Conservation (phyloP, 1,140 invertebrate species). For the Bombus pascuorum region DNA sequence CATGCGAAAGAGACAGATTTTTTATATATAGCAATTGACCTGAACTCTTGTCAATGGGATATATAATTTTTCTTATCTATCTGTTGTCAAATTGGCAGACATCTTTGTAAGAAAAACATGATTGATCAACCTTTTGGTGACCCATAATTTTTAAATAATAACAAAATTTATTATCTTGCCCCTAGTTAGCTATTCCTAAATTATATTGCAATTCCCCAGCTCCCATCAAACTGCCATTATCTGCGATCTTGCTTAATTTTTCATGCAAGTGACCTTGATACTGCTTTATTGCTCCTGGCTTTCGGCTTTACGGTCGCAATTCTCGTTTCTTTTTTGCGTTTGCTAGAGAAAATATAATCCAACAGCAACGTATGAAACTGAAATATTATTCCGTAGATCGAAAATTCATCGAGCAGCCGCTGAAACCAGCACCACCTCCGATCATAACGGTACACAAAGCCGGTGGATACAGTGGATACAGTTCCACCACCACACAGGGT, state of each 20-base stretch:
- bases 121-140: background rate
- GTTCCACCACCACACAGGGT: constrained; percentile 60
- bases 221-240: background rate
- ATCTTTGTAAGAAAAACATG: background rate
- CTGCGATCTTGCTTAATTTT: background rate
- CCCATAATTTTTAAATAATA: background rate
- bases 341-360: background rate
- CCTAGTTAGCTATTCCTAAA: background rate
- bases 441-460: constrained; percentile 82
- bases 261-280: background rate
- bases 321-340: background rate
- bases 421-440: constrained; percentile 89
- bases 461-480: constrained; percentile 73
- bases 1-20: too few species aligned
- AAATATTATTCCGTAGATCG: constrained; percentile 84
- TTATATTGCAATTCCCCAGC: background rate
- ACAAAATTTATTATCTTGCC: background rate
- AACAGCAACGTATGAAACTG: background rate
- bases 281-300: background rate
- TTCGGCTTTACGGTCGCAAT: too few species aligned
- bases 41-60: background rate
- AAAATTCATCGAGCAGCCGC: constrained; percentile 90
- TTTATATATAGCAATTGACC: background rate
- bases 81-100: background rate
- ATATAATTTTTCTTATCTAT: background rate